Percentiles rank a stretch among this genome's conserved stretches.
phyloP scores from a whole-genome alignment of 2,797 vertebrate genomes.

The Enteromius unitaeniatus region DNA sequence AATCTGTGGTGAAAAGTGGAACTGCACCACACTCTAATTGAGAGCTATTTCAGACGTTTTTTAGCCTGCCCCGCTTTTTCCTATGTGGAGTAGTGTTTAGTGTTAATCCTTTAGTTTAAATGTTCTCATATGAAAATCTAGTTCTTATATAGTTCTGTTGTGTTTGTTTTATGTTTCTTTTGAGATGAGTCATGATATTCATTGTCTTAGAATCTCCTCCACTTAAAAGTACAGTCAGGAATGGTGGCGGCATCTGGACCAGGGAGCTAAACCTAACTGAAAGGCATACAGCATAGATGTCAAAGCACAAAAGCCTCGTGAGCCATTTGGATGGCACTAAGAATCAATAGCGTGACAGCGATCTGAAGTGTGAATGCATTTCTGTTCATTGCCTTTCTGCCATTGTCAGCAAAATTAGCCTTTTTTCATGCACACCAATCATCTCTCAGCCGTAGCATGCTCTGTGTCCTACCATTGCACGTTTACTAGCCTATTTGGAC shows the following conservation, averaged over 20 bases:
- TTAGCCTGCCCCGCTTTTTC: background rate
- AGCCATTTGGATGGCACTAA: constrained; percentile 72
- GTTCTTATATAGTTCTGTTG: background rate
- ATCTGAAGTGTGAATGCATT: constrained; percentile 61
- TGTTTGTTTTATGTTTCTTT: background rate
- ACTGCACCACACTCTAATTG: background rate
- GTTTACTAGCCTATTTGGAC: constrained; percentile 9
- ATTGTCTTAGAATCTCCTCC: background rate
- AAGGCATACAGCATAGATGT: constrained; percentile 65
- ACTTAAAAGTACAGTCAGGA: background rate
- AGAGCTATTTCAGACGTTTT: background rate
- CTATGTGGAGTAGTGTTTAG: too few relatives aligned
- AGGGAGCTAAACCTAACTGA: constrained; percentile 67
- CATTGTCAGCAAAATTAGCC: constrained; percentile 72
- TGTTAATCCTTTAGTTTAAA: background rate
- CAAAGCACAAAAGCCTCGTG: constrained; percentile 66
- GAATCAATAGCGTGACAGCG: constrained; percentile 75
- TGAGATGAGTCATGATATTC: too few relatives aligned
- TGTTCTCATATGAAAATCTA: background rate
- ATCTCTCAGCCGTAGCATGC: constrained; percentile 64
- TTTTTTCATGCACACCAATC: constrained; percentile 71
- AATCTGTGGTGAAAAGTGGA: background rate
- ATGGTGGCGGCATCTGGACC: constrained; percentile 53
- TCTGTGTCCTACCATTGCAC: constrained; percentile 58
- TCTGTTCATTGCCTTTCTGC: constrained; percentile 69